Evolutionary conservation across 2,888 invertebrate genomes (phyloP), one percentile per base, ranked within the genome.

Genomic region (Sisyra terminalis): DNA sequence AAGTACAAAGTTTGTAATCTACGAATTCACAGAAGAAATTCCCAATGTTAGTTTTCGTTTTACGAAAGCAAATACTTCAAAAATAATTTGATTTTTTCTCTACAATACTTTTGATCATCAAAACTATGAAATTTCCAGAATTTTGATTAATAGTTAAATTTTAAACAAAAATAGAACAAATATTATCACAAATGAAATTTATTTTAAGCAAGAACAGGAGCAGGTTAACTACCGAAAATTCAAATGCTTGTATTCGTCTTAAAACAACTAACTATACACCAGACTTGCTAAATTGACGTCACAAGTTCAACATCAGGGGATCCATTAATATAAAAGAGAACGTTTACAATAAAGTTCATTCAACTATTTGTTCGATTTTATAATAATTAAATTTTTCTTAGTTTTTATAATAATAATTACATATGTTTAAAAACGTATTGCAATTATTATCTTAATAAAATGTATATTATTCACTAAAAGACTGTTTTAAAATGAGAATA

Each of bases 351-450:
- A 29, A 29, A 29, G 30, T 29, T 29, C 10, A 29, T 29, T 29
- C 30, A 29, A 29, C 30, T 29, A 29, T 29, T 29, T 29, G 30
- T 8, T 29, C 8, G n/a, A 9, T 29, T 9, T 29, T 29, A 9
- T 10, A 8, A 9, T 29, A 29, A 29, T 29, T 9, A 29, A 29
- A 29, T 29, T 9, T 29, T 9, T 29, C 30, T 29, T 29, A 29
- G 64, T 66, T 57, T 62, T 63, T 59, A 65, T 65, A 39, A 41
- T 39, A 41, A 38, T 38, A 17, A 35, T 41, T n/a, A n/a, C n/a
- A n/a, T n/a, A n/a, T n/a, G n/a, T n/a, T n/a, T n/a, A n/a, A n/a
- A n/a, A n/a, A n/a, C n/a, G n/a, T n/a, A n/a, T n/a, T n/a, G n/a
- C n/a, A n/a, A n/a, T n/a, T n/a, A n/a, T n/a, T n/a, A n/a, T n/a